phyloP scores from a whole-genome alignment of 2,888 invertebrate species.

The Nipponacmea schrenckii region DNA sequence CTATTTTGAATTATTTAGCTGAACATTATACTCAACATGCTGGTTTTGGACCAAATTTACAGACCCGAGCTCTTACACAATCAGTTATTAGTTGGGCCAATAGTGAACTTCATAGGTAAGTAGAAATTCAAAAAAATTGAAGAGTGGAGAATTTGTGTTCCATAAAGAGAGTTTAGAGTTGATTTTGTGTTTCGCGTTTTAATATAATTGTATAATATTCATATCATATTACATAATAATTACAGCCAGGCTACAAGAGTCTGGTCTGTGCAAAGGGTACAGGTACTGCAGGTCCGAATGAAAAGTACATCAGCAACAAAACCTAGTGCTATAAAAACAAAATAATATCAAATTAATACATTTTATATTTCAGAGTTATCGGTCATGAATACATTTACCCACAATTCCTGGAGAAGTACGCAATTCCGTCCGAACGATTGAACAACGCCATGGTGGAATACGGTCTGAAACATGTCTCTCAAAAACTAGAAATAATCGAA shows the following conservation, averaged over 20 bases:
- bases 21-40: conserved; percentile 48
- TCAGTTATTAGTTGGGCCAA: conserved; percentile 58
- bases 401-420: conserved; percentile 54
- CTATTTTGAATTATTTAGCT: conserved; percentile 56
- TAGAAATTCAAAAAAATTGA: conserved; percentile 8
- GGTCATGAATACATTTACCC: conserved; percentile 57
- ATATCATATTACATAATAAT: no score
- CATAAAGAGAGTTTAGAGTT: no score
- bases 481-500: conserved; percentile 53
- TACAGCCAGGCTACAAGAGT: no score
- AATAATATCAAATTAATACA: no score
- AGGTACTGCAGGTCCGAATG: no score
- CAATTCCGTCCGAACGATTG: conserved; percentile 45
- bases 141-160: no score
- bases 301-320: no score
- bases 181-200: no score
- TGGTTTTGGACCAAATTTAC: conserved; percentile 44
- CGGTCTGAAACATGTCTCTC: conserved; percentile 46
- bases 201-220: no score
- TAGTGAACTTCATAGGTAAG: conserved; percentile 54
- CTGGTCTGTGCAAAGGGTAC: no score
- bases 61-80: conserved; percentile 33
- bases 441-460: conserved; percentile 54
- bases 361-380: conserved; percentile 39
- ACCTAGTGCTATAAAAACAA: no score